These are phyloP conservation scores for Leistus spinibarbis DNA, from an alignment of 2,888 invertebrate genomes.

Conservation along the genomic window DNA sequence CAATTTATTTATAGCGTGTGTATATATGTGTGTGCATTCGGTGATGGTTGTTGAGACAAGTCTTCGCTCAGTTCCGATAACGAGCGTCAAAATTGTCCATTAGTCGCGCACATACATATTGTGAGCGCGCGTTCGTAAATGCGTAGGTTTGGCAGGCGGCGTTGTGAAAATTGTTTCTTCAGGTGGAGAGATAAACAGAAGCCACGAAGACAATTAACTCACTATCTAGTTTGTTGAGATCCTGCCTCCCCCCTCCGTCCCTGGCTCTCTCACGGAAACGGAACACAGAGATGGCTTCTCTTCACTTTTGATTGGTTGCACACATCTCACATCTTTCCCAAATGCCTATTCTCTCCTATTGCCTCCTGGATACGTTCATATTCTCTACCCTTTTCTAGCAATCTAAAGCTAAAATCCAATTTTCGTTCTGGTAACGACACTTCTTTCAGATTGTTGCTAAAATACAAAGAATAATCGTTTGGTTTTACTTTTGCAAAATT, in stretches of 20 bases:
- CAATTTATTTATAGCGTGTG: not conserved
- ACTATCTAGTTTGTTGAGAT: constrained; percentile 26
- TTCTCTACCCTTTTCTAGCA: not conserved
- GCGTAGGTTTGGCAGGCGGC: not conserved
- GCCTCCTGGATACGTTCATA: not conserved
- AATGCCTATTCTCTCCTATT: not conserved
- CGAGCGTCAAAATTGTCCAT: not conserved
- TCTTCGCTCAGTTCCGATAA: not conserved
- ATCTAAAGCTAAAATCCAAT: not conserved
- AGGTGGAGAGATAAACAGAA: constrained; percentile 31
- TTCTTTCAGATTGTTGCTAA: no score
- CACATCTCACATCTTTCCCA: not conserved
- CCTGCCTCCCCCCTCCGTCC: no score
- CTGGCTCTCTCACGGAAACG: not conserved
- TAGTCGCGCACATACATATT: no score
- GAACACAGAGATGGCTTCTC: not conserved
- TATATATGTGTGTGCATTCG: not conserved
- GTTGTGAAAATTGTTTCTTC: constrained; percentile 32
- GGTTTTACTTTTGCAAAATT: no score
- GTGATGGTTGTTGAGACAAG: not conserved
- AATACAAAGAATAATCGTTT: no score
- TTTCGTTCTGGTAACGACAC: not conserved
- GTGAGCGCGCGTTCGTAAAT: not conserved
- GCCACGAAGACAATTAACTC: constrained; percentile 30
- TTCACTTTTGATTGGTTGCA: not conserved